Conservation (phyloP, 2,888 invertebrate species). For the Oscheius sp. region DNA sequence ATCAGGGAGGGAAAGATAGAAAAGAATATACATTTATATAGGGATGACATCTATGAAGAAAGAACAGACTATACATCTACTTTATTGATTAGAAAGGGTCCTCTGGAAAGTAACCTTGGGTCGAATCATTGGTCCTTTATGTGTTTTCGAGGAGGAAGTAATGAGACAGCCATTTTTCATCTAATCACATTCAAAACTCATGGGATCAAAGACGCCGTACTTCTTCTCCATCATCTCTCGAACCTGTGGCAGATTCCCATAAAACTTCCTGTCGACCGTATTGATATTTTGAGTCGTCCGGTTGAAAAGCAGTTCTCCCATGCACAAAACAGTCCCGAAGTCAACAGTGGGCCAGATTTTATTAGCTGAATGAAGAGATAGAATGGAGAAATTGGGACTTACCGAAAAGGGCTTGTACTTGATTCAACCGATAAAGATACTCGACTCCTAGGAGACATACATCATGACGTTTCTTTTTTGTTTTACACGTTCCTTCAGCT, state of each 20-base stretch:
- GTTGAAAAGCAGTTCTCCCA: slow-evolving; percentile 15
- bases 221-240: background rate
- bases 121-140: no score
- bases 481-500: background rate
- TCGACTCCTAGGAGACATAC: slow-evolving; percentile 13
- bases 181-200: background rate
- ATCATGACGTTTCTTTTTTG: background rate
- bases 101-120: no score
- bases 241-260: background rate
- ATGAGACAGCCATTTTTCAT: background rate
- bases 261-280: background rate
- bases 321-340: slow-evolving; percentile 13
- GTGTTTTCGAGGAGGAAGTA: background rate
- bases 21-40: no score
- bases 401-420: background rate
- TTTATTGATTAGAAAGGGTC: no score
- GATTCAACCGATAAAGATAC: background rate
- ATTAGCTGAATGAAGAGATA: slow-evolving; percentile 6
- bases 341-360: slow-evolving; percentile 25
- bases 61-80: no score
- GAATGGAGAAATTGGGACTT: background rate
- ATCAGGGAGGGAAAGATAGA: no score
- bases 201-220: background rate
- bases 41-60: no score
- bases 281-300: background rate